These are phyloP conservation scores for Entelurus aequoreus DNA, from an alignment of 2,113 vertebrate species.

Conservation along the genomic window DNA sequence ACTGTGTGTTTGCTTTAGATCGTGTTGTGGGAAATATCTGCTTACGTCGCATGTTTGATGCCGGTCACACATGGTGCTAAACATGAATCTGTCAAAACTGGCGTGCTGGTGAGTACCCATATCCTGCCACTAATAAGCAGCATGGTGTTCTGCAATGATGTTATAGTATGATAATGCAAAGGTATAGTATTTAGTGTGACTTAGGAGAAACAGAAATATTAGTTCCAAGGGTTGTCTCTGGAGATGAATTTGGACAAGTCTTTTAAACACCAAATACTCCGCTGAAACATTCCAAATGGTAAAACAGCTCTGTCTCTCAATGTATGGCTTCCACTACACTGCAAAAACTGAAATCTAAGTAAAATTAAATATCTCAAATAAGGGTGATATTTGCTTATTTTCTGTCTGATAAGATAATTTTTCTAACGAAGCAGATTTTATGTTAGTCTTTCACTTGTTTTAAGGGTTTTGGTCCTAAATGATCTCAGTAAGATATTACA, in stretches of 20 bases:
- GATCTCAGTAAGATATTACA: too few species aligned
- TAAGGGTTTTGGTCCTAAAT: too few species aligned
- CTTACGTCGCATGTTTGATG: conserved; percentile 67
- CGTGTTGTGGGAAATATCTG: conserved; percentile 86
- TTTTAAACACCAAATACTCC: conserved; percentile 1
- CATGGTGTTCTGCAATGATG: conserved; percentile 1
- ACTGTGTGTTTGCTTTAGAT: conserved; percentile 65
- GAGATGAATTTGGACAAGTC: neutral
- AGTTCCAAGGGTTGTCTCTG: neutral
- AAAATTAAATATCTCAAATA: too few species aligned
- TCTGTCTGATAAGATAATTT: too few species aligned
- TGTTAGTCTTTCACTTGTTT: too few species aligned
- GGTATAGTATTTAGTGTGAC: too few species aligned
- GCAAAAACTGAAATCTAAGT: too few species aligned
- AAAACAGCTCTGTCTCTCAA: conserved; percentile 6
- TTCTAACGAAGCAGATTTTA: too few species aligned
- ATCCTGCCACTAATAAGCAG: conserved; percentile 11
- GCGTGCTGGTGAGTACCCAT: conserved; percentile 56
- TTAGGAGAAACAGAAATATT: too few species aligned
- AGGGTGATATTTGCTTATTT: too few species aligned
- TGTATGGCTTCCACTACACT: conserved; percentile 27
- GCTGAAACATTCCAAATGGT: conserved; percentile 13
- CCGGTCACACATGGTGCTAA: conserved; percentile 43
- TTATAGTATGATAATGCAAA: too few species aligned
- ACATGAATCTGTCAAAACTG: conserved; percentile 53